phyloP scores from a whole-genome alignment of 2,797 vertebrate genomes.

The Potorous gilbertii region DNA sequence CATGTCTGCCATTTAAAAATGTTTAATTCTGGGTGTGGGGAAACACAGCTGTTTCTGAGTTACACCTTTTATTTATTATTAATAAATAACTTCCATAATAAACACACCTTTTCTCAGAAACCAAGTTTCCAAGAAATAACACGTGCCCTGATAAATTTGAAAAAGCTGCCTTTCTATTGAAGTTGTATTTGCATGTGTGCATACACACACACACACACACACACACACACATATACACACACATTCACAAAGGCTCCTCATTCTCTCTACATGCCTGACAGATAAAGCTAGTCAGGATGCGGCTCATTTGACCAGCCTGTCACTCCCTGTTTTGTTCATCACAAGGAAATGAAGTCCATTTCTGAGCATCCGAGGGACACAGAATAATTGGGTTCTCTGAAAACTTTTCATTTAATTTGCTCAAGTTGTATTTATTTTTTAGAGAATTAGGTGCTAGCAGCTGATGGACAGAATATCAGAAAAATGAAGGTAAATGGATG shows the following conservation, averaged over 20 bases:
- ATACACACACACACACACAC: background rate
- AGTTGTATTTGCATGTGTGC: background rate
- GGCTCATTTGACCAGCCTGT: constrained; percentile 74
- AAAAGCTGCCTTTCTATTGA: constrained; percentile 52
- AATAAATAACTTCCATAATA: constrained; percentile 76
- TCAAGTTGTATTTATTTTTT: constrained; percentile 84
- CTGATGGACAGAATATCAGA: constrained; percentile 80
- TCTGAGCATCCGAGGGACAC: constrained; percentile 61
- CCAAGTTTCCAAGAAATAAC: constrained; percentile 58
- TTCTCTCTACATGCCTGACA: background rate
- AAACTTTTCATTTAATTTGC: constrained; percentile 84
- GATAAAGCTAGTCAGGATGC: background rate
- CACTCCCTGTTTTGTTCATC: constrained; percentile 82
- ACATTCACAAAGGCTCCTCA: background rate
- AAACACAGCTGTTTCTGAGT: constrained; percentile 65
- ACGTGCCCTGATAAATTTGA: constrained; percentile 57
- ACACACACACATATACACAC: background rate
- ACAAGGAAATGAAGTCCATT: constrained; percentile 82
- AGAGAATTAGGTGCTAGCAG: constrained; percentile 79
- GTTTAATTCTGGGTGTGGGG: background rate
- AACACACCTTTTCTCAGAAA: constrained; percentile 71
- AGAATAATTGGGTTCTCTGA: constrained; percentile 80
- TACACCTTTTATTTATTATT: constrained; percentile 69
- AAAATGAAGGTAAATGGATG: constrained; percentile 77
- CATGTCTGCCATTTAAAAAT: background rate